Evolutionary conservation across 1,140 invertebrate species (phyloP).

Genomic region (Hormaphis cornu): DNA sequence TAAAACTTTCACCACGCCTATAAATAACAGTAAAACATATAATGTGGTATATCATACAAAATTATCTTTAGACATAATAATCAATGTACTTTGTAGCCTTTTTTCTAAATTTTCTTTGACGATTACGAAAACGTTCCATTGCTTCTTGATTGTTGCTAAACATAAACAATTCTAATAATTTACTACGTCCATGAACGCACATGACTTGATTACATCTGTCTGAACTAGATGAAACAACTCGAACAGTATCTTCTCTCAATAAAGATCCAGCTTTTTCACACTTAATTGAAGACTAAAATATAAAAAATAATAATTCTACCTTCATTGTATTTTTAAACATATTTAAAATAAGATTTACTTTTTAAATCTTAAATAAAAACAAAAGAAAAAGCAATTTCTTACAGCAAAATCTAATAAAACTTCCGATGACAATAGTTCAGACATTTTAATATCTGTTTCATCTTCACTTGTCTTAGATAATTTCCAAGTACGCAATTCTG

Average conservation of each 20-base stretch:
- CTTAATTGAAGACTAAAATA: constrained; percentile 53
- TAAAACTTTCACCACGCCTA: background rate
- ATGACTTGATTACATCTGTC: constrained; percentile 61
- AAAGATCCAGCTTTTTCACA: constrained; percentile 67
- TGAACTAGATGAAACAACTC: constrained; percentile 56
- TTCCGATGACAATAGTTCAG: constrained; percentile 41
- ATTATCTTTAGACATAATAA: background rate
- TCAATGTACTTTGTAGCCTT: constrained; percentile 49
- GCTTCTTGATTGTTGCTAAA: constrained; percentile 68
- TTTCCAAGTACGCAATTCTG: constrained; percentile 76
- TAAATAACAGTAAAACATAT: background rate
- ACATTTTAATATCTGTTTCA: constrained; percentile 42
- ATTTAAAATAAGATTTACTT: background rate
- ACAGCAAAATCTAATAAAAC: constrained; percentile 50
- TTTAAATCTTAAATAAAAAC: constrained; percentile 26
- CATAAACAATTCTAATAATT: constrained; percentile 71
- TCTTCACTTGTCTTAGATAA: constrained; percentile 44
- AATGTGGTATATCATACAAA: too few relatives aligned
- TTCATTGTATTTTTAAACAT: background rate
- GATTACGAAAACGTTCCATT: constrained; percentile 57
- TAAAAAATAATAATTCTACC: constrained; percentile 4
- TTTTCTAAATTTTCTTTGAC: constrained; percentile 62
- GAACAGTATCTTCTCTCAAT: constrained; percentile 61
- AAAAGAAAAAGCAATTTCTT: constrained; percentile 33
- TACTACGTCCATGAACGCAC: constrained; percentile 73